phyloP scores from a whole-genome alignment of 23 tunicate genomes.

The Styela clava region DNA sequence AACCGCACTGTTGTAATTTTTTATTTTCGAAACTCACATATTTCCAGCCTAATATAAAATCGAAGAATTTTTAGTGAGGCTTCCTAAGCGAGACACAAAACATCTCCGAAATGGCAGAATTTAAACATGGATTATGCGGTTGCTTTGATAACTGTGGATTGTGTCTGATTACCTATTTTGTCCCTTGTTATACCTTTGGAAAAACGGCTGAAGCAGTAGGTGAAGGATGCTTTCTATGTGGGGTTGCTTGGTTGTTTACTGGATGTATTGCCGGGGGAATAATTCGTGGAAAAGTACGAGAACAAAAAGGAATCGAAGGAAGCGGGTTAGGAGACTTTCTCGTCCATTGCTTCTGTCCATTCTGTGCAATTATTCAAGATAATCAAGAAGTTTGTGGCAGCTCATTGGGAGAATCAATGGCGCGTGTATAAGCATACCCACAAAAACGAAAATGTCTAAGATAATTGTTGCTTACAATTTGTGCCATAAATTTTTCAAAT shows the following conservation, averaged over 20 bases:
- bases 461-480: too few relatives aligned
- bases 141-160: constrained; percentile 49
- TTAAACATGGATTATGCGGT: constrained; percentile 32
- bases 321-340: constrained; percentile 24
- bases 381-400: constrained; percentile 33
- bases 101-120: constrained; percentile 29
- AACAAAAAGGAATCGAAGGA: constrained; percentile 47
- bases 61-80: too few relatives aligned
- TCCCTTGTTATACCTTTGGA: constrained; percentile 57
- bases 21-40: too few relatives aligned
- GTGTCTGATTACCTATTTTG: constrained; percentile 44
- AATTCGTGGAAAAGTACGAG: constrained; percentile 48
- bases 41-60: too few relatives aligned
- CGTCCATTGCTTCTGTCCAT: constrained; percentile 43
- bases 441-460: background rate
- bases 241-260: constrained; percentile 40
- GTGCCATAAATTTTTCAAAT: too few relatives aligned
- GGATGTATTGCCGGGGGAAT: constrained; percentile 57
- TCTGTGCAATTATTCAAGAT: constrained; percentile 66
- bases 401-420: constrained; percentile 31
- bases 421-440: constrained; percentile 18
- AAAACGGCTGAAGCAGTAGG: constrained; percentile 62
- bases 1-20: too few relatives aligned
- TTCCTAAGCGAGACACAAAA: too few relatives aligned
- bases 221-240: constrained; percentile 43